A percentile compares a stretch with the other conserved stretches of the same genome.
Conservation (phyloP, 2,797 vertebrate genomes). For the Cryptoblepharus egeriae region DNA sequence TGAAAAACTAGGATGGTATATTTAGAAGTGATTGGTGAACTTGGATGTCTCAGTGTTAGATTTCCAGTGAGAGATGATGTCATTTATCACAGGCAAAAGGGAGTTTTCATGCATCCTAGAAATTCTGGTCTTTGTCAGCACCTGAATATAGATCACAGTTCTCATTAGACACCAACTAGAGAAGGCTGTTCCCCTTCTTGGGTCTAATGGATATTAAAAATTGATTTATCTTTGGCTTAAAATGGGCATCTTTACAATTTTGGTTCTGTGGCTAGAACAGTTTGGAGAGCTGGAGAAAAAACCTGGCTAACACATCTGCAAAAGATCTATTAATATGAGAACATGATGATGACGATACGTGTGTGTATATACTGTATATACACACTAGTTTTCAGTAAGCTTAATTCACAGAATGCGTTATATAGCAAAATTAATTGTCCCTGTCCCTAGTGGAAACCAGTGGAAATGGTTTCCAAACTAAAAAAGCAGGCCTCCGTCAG, state of each 20-base stretch:
- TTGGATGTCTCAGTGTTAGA: background rate
- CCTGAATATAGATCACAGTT: background rate
- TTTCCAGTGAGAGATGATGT: constrained; percentile 4
- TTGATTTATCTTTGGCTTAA: background rate
- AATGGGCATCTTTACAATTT: background rate
- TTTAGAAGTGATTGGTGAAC: constrained; percentile 12
- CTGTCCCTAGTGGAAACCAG: too few relatives aligned
- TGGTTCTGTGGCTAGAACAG: background rate
- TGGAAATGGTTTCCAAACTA: too few relatives aligned
- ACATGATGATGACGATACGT: too few relatives aligned
- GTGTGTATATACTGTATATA: too few relatives aligned
- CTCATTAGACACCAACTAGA: background rate
- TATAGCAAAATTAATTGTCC: too few relatives aligned
- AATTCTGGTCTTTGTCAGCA: background rate
- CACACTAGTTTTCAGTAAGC: too few relatives aligned
- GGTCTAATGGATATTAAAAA: constrained; percentile 5
- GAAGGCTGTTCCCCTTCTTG: background rate
- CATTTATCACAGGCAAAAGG: background rate
- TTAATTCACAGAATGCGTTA: too few relatives aligned
- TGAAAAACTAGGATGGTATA: constrained; percentile 1
- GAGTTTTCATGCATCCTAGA: background rate
- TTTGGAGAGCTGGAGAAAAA: background rate
- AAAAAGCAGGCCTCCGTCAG: too few relatives aligned
- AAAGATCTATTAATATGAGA: too few relatives aligned
- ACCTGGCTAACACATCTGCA: too few relatives aligned